These are phyloP conservation scores for Melitaea cinxia DNA, from an alignment of 1,140 invertebrate genomes.

Conservation along the genomic window DNA sequence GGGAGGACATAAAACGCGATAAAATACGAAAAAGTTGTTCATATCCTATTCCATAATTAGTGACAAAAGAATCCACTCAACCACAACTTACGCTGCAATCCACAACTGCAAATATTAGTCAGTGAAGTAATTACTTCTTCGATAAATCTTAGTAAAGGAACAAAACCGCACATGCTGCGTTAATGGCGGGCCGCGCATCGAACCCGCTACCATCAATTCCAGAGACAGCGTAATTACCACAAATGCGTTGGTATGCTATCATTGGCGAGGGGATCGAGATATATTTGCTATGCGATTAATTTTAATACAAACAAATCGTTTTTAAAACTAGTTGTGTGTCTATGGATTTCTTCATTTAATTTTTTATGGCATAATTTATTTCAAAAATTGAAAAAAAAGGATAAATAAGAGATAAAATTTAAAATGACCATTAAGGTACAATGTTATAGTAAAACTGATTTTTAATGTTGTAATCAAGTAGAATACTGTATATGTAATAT, in stretches of 20 bases:
- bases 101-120: neutral
- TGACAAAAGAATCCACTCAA: neutral
- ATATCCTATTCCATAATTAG: too few species aligned
- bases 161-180: neutral
- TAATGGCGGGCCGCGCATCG: slow-evolving; percentile 13
- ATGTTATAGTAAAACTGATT: too few species aligned
- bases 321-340: neutral
- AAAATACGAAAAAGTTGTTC: too few species aligned
- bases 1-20: too few species aligned
- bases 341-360: neutral
- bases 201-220: slow-evolving; percentile 18
- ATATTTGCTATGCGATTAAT: neutral
- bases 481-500: too few species aligned
- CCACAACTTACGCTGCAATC: neutral
- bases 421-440: too few species aligned
- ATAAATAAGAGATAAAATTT: too few species aligned
- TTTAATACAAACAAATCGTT: neutral
- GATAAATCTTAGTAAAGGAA: slow-evolving; percentile 4
- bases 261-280: neutral
- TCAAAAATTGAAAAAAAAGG: too few species aligned
- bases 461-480: too few species aligned
- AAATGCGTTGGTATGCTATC: slow-evolving; percentile 10
- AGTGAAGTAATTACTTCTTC: neutral
- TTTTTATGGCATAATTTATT: too few species aligned
- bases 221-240: slow-evolving; percentile 13